Base-by-base conservation (phyloP, 2,888 invertebrate species). In the Stenichneumon culpator region DNA sequence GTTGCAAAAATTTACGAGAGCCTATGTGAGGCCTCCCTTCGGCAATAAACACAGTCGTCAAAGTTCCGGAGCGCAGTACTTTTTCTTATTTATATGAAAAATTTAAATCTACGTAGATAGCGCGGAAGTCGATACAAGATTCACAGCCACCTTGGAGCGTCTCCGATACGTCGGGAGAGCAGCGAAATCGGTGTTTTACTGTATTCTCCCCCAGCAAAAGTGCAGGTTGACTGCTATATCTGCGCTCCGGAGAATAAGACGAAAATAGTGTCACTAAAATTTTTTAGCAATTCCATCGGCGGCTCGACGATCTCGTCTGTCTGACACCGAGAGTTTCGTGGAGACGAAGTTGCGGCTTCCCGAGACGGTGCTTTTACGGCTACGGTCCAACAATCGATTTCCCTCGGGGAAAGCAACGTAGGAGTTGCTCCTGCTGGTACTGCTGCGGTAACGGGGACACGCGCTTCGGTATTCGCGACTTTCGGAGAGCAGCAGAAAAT, bases 371-470 rank as follows among this genome's bases (percentile, higher is more conserved):
- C 79, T 82, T 75, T 68, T 67, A 70, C 70, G 74, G 68, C 75
- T 65, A 72, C 79, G 70, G 74, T 82, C 83, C 86, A 74, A 86
- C 84, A 80, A 81, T 86, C 87, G 84, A 82, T 83, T 84, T 86
- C 86, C 81, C 81, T 68, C 32, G 86, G 80, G 83, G 6, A 67
- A 36, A 54, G 67, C 28, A 36, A 50, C 77, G 50, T 36, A 67
- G 16, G 32, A 57, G 44, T 25, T 57, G 32, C 68, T 22, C 60
- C 36, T 14, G 60, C 28, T 32, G 67, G 28, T 36, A 57, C 83
- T 50, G 44, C 54, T 44, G 32, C 50, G 50, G 75, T 70, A 47
- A 54, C 52, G 70, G 54, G 75, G 65, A 47, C 54, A 54, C 39
- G 54, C 54, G 63, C 44, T 52, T 69, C 25, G 50, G 63, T 72